Evolutionary conservation across 2,888 invertebrate genomes (phyloP).

Genomic region (Caenorhabditis plicata): DNA sequence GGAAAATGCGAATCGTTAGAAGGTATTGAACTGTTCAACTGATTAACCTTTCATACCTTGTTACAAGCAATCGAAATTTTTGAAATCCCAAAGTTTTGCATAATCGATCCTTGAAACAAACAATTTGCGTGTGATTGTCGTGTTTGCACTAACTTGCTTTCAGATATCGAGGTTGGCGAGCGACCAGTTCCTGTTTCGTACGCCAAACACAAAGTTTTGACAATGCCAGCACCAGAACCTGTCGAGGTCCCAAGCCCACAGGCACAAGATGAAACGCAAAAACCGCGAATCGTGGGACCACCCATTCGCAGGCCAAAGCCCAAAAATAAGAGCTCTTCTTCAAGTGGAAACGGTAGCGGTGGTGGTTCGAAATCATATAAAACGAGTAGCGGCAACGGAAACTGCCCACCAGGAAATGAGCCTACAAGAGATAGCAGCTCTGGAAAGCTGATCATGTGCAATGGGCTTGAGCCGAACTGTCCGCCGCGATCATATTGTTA

Average conservation of each 20-base stretch:
- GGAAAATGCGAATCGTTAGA: constrained; percentile 51
- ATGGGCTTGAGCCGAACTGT: constrained; percentile 63
- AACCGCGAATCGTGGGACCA: constrained; percentile 57
- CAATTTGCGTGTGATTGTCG: constrained; percentile 2
- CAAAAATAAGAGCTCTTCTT: constrained; percentile 29
- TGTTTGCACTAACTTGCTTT: constrained; percentile 41
- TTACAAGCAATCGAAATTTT: constrained; percentile 13
- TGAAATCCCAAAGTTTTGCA: constrained; percentile 16
- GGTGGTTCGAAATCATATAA: constrained; percentile 37
- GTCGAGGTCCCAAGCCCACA: constrained; percentile 9
- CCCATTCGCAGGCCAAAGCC: constrained; percentile 57
- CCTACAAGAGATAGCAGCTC: constrained; percentile 50
- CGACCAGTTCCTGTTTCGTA: constrained; percentile 47
- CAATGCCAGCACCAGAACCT: constrained; percentile 22
- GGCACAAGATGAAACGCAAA: constrained; percentile 33
- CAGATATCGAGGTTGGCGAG: constrained; percentile 45
- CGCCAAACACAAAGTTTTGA: constrained; percentile 42
- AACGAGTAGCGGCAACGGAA: constrained; percentile 46
- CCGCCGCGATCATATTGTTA: constrained; percentile 64
- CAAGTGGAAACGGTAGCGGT: constrained; percentile 21
- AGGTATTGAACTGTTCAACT: constrained; percentile 35
- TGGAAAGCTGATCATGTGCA: constrained; percentile 55
- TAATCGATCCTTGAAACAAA: constrained; percentile 11
- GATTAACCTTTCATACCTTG: constrained; percentile 2
- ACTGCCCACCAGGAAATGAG: constrained; percentile 62